Evolutionary conservation across 2,888 invertebrate genomes (phyloP), one percentile per base, ranked within the genome.

Genomic region (Drosophila meridiana): DNA sequence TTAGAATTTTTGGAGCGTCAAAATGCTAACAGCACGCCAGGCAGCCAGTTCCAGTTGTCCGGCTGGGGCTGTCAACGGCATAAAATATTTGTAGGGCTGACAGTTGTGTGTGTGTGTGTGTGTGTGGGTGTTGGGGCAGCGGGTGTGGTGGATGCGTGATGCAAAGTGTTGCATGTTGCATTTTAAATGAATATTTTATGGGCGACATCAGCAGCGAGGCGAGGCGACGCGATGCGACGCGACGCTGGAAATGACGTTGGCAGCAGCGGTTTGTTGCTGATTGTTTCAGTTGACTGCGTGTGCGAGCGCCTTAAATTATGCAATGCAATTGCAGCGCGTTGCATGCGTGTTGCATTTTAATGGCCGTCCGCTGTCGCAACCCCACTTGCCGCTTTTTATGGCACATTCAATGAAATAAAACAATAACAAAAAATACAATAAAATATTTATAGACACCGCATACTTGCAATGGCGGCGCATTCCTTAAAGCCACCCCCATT

Each of bases 121-220:
- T 11, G 70, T 74, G 78, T 71, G 74, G 53, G 11, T 36, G 47
- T 14, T 59, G 38, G 63, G n/a, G 34, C 60, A 13, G 8, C 4
- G 48, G 38, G 53, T 60, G 67, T 56, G 67, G 60, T 52, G 74
- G 56, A 75, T 84, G 87, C 80, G 88, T 78, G 82, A 87, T 85
- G 74, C 73, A 80, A 77, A 90, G 86, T 88, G 90, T 90, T 88
- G 85, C 85, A 90, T 85, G 85, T 72, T 86, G 90, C 83, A 85
- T 85, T 87, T 88, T 74, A 85, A 85, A 90, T 85, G 75, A 90
- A 85, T 85, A 86, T 85, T 88, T 90, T 90, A 83, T 85, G 81
- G 75, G 55, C 81, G 69, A 70, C 68, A 77, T 73, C 83, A 69
- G 70, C 79, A 64, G 64, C 70, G 64, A 50, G 74, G 52, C 43